These are phyloP conservation scores for Clunio marinus DNA, from an alignment of 2,888 invertebrate genomes.

Conservation along the genomic window DNA sequence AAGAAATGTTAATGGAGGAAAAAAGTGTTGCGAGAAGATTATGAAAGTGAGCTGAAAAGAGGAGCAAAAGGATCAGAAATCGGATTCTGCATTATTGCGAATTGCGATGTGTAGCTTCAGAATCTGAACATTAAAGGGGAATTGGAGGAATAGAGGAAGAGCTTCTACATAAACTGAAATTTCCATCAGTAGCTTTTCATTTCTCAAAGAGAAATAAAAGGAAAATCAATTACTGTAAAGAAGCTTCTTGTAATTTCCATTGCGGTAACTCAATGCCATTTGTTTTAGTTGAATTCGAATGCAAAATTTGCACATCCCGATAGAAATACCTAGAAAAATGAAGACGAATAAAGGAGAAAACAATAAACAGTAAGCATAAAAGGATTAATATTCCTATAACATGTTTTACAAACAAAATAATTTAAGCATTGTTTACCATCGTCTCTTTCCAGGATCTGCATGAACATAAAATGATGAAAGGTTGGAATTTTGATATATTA, in stretches of 20 bases:
- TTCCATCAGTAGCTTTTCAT: not conserved
- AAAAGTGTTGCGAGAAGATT: not conserved
- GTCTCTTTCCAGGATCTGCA: not conserved
- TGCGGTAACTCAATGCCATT: not conserved
- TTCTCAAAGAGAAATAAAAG: not conserved
- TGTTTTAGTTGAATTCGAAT: not conserved
- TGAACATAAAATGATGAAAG: not conserved
- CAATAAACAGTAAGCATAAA: slow-evolving; percentile 19
- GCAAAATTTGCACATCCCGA: not conserved
- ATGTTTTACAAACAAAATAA: slow-evolving; percentile 20
- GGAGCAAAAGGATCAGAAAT: not conserved
- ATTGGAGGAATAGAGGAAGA: too few species aligned
- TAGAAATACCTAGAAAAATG: too few species aligned
- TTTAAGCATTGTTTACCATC: not conserved
- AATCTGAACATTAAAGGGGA: too few species aligned
- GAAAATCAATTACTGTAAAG: not conserved
- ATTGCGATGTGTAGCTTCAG: not conserved
- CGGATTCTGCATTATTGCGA: not conserved
- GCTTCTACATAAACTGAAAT: not conserved
- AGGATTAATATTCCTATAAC: slow-evolving; percentile 20
- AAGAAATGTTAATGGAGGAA: not conserved
- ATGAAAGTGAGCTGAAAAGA: not conserved
- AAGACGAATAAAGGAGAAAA: not conserved
- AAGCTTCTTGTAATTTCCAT: not conserved
- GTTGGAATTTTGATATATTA: not conserved